These are phyloP conservation scores for Morinoia aosen DNA, from an alignment of 2,888 invertebrate genomes.

Conservation along the genomic window DNA sequence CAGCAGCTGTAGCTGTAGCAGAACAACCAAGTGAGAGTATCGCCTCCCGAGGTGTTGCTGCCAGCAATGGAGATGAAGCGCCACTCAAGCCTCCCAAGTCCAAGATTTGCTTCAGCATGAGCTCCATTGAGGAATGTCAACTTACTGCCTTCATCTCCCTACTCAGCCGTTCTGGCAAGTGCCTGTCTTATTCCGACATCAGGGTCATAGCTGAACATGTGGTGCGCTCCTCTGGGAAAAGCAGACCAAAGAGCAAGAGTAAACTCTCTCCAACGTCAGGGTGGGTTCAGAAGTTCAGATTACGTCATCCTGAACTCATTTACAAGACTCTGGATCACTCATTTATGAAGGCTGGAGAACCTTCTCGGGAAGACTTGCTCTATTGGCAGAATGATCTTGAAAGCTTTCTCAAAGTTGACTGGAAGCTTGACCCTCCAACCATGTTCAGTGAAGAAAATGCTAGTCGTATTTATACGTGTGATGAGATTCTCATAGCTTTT, in stretches of 20 bases:
- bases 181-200: slow-evolving; percentile 12
- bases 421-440: slow-evolving; percentile 19
- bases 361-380: not conserved
- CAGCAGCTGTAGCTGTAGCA: too few species aligned
- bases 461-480: slow-evolving; percentile 56
- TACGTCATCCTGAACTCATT: slow-evolving; percentile 42
- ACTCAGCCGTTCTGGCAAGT: slow-evolving; percentile 41
- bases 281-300: slow-evolving; percentile 31
- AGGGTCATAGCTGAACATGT: slow-evolving; percentile 14
- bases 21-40: not conserved
- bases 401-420: slow-evolving; percentile 5
- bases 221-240: slow-evolving; percentile 14
- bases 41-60: not conserved
- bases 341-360: not conserved
- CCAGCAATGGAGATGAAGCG: not conserved
- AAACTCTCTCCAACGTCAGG: slow-evolving; percentile 18
- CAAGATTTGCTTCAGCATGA: not conserved
- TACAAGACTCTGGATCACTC: slow-evolving; percentile 39
- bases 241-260: slow-evolving; percentile 18
- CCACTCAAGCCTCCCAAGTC: not conserved
- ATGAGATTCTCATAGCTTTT: slow-evolving; percentile 51
- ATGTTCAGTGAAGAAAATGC: slow-evolving; percentile 40
- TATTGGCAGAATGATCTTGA: slow-evolving; percentile 25
- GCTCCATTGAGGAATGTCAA: slow-evolving; percentile 19
- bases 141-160: slow-evolving; percentile 14